Base-by-base conservation (phyloP, 1,140 invertebrate genomes). In the Caenorhabditis brenneri region DNA sequence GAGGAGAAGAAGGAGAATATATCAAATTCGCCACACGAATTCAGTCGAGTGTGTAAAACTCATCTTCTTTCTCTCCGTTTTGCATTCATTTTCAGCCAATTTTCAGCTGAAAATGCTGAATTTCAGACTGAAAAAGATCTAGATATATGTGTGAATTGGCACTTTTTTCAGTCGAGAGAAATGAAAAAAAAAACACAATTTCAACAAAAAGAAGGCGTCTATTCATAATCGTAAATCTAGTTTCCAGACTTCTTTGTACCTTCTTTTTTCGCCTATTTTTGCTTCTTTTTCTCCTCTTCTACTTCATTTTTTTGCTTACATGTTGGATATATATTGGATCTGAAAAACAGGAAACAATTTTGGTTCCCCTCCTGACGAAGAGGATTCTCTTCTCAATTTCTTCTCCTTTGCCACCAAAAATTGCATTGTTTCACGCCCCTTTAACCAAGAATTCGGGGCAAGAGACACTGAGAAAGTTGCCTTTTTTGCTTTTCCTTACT, bases 201-300 rank as follows among this genome's bases (percentile, higher is more conserved):
- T 36, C 5, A 42, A 12, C 39, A 12, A 42, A 42, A 42, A 5
- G 39, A 42, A 42, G 39, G 3, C 29, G 31, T 1, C 31, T 65
- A 33, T 65, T 65, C 58, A 65, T 65, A 65, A 65, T 65, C 58
- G 58, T 22, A 65, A 65, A 65, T 65, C 58, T 65, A 65, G 58
- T 65, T 65, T 65, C 36, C 58, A 19, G 15, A 33, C 19, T 65
- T 31, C 19, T 33, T 65, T 65, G 58, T 65, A 65, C 58, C 58
- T 65, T 65, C 58, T 36, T 55, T 29, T 55, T 29, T 27, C 27
- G 2, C 24, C 24, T 27, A 51, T 29, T 55, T 55, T 3, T 33
- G 1, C 22, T 29, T 29, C 10, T 29, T 29, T 31, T 65, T 19
- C 31, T 33, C 19, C 15, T 16, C 12, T 36, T 19, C 22, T 65